Base-by-base conservation (phyloP, 1,140 invertebrate genomes). In the Drosophila insularis region DNA sequence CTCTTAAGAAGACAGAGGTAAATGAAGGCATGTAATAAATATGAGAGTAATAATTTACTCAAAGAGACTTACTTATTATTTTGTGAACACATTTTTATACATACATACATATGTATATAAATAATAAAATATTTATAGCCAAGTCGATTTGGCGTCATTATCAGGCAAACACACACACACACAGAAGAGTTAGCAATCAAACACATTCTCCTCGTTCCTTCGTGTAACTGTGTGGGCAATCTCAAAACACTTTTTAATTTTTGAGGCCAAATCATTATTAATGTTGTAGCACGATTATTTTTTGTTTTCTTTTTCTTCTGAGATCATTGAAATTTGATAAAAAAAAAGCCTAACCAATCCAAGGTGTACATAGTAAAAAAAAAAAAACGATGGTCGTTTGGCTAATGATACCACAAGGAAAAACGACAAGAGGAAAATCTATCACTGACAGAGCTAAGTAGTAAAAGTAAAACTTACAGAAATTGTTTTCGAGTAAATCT, bases 111-210 rank as follows among this genome's bases (percentile, higher is more conserved):
- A n/a, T n/a, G n/a, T n/a, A n/a, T n/a, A n/a, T 68, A 74, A 68
- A 75, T 75, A 75, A 75, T 75, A 53, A 68, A 75, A 75, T 75
- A 75, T 75, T 75, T 75, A 75, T 75, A 75, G 73, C 43, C 73
- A 69, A 75, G 72, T 65, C 73, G 72, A 72, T 75, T 68, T 75
- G 58, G 53, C 73, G 68, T 75, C 72, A 75, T 75, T 75, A 75
- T 75, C 73, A 75, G 72, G 56, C 50, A n/a, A 43, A 58, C 19
- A 27, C 4, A 54, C 10, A 46, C 11, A 46, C 21, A 54, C 10
- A 11, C 2, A 54, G 8, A 27, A 32, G 6, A 27, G n/a, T 14
- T 17, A 50, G 17, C 17, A 50, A 21, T 50, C 43, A 50, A 50
- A 50, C 43, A 50, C 43, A 32, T 27, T 27, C 27, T 27, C 5